Evolutionary conservation across 1,140 invertebrate species (phyloP).

Genomic region (Drosophila ohnishii): DNA sequence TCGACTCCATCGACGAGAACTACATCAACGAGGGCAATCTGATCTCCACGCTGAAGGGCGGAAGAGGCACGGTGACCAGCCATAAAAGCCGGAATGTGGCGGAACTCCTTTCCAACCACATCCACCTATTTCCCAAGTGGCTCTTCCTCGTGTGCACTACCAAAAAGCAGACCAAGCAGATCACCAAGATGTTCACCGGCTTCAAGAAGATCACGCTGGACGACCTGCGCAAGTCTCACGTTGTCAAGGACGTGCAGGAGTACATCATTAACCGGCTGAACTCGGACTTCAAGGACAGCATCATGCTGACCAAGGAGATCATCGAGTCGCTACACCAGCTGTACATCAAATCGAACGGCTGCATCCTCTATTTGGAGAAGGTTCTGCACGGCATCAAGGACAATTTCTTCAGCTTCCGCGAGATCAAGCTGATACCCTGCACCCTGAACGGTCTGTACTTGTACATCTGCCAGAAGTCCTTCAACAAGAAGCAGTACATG

Average conservation of each 20-base stretch:
- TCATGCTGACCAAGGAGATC: constrained; percentile 87
- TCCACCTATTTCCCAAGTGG: constrained; percentile 97
- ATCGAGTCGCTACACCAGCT: constrained; percentile 97
- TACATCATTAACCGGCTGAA: constrained; percentile 96
- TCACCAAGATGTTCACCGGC: constrained; percentile 96
- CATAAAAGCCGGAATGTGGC: constrained; percentile 89
- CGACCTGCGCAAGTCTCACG: constrained; percentile 94
- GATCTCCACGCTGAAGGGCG: constrained; percentile 82
- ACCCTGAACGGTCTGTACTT: constrained; percentile 97
- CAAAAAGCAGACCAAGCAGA: constrained; percentile 91
- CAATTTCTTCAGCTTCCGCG: constrained; percentile 93
- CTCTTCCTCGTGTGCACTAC: constrained; percentile 95
- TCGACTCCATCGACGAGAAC: constrained; percentile 96
- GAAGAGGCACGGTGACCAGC: constrained; percentile 79
- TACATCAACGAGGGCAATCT: constrained; percentile 83
- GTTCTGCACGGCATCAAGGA: constrained; percentile 96
- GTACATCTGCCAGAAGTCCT: constrained; percentile 96
- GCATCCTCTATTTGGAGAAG: constrained; percentile 96
- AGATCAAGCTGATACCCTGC: constrained; percentile 94
- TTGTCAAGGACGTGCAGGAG: constrained; percentile 95
- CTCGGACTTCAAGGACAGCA: constrained; percentile 86
- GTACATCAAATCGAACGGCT: constrained; percentile 98
- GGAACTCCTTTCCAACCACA: constrained; percentile 93
- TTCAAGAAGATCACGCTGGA: constrained; percentile 96
- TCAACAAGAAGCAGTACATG: constrained; percentile 93